Evolutionary conservation across 2,113 vertebrate genomes (phyloP), one percentile per base, ranked within the genome.

Genomic region (Meles meles): DNA sequence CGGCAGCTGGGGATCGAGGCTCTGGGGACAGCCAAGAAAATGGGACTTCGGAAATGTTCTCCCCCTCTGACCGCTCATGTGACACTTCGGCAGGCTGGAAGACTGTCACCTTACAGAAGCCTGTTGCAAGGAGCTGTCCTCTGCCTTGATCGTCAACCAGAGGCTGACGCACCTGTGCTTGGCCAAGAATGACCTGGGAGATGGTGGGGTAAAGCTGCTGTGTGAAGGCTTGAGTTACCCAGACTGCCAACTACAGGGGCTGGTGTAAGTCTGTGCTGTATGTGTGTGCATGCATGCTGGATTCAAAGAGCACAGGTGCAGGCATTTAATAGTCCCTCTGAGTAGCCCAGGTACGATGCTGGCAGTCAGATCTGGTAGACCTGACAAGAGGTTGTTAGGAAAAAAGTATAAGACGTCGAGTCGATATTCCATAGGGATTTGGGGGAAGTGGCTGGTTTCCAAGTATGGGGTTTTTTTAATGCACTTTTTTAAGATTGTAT

Each of bases 101-200:
- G 81, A 77, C 80, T 97, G 95, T 55, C 80, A 34, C 11, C 93
- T 97, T 9, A 95, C 97, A 0, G 57, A 52, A 69, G 85, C 52
- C 31, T 93, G 79, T 27, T 96, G 97, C 9, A 34, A 82, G 74
- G 65, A 94, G 31, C 90, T 97, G 11, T 80, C 93, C 13, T 80
- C 65, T 29, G 90, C 67, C 76, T 44, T 97, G 85, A 57, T 90
- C 0, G 52, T 81, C 80, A 95, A 11, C 86, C 89, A 61, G 86
- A 34, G 76, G 29, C 86, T 96, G 89, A 97, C 57, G 2, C 67
- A 96, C 74, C 81, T 95, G 74, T 89, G 67, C 74, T 12, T 97
- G 85, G 80, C 89, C 20, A 86, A 82, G 27, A 93, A 97, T 0
- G 2, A 34, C 23, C 85, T 97, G 4, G 80, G 93, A 25, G 74